Conservation (phyloP, 2,888 invertebrate genomes). For the Chalcis sispes region DNA sequence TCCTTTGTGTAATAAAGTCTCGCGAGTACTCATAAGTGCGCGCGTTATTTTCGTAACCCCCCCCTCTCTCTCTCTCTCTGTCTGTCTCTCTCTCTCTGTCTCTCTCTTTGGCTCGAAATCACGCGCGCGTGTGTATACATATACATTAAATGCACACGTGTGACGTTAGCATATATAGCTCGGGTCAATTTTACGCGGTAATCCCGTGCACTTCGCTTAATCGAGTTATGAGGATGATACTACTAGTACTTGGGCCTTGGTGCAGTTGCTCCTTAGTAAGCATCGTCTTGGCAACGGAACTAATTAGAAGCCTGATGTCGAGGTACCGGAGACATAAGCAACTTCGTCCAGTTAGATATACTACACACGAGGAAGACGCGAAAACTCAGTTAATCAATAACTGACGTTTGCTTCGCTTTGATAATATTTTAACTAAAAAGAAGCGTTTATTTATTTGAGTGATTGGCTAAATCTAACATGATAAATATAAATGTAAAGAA, state of each 20-base stretch:
- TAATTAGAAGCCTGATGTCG: conserved; percentile 26
- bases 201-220: conserved; percentile 31
- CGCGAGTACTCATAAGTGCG: not conserved
- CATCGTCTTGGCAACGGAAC: conserved; percentile 20
- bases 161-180: not conserved
- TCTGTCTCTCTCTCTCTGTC: not conserved
- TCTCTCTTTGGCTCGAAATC: too few relatives aligned
- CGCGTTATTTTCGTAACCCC: not conserved
- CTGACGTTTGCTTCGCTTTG: too few relatives aligned
- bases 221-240: conserved; percentile 32
- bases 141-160: not conserved
- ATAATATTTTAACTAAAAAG: too few relatives aligned
- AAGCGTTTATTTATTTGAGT: too few relatives aligned
- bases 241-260: not conserved
- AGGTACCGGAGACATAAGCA: not conserved
- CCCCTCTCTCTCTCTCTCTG: too few relatives aligned
- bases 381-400: too few relatives aligned
- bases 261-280: too few relatives aligned
- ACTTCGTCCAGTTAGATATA: too few relatives aligned
- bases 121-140: too few relatives aligned
- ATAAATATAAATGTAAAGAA: too few relatives aligned
- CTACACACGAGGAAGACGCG: too few relatives aligned
- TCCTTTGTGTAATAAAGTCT: not conserved
- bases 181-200: conserved; percentile 43
- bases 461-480: too few relatives aligned